A percentile compares a stretch with the other conserved stretches of the same genome.
Evolutionary conservation across 2,797 vertebrate species (phyloP).

Genomic region (Microctenopoma steveboyesi): DNA sequence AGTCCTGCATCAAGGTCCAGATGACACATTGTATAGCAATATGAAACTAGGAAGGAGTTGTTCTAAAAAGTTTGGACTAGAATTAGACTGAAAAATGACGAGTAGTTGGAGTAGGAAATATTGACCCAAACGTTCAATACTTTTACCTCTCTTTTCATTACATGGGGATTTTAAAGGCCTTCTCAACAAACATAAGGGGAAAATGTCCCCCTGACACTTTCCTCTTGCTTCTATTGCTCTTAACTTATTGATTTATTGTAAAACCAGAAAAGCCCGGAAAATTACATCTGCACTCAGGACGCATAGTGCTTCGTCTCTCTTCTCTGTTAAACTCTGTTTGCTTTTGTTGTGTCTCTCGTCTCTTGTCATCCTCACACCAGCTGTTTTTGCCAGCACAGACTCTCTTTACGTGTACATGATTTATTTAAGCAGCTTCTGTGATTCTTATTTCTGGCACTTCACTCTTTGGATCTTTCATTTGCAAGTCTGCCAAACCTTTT

Average conservation of each 20-base stretch:
- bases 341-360: constrained; percentile 1
- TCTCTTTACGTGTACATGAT: constrained; percentile 18
- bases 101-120: constrained; percentile 1
- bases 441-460: constrained; percentile 32
- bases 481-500: constrained; percentile 16
- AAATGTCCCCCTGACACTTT: constrained; percentile 11
- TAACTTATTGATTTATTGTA: constrained; percentile 43
- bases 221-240: constrained; percentile 14
- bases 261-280: constrained; percentile 4
- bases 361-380: constrained; percentile 8
- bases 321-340: constrained; percentile 1
- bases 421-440: constrained; percentile 20
- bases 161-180: constrained; percentile 24
- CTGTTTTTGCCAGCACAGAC: constrained; percentile 14
- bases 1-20: constrained; percentile 3
- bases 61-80: not conserved
- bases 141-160: not conserved
- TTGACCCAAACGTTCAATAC: not conserved
- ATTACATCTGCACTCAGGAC: constrained; percentile 7
- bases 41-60: not conserved
- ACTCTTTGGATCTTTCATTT: constrained; percentile 17
- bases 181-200: constrained; percentile 1
- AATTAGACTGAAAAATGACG: constrained; percentile 8
- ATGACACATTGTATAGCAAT: not conserved
- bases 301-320: not conserved